Conservation (phyloP, 2,113 vertebrate genomes). For the Tautogolabrus adspersus region DNA sequence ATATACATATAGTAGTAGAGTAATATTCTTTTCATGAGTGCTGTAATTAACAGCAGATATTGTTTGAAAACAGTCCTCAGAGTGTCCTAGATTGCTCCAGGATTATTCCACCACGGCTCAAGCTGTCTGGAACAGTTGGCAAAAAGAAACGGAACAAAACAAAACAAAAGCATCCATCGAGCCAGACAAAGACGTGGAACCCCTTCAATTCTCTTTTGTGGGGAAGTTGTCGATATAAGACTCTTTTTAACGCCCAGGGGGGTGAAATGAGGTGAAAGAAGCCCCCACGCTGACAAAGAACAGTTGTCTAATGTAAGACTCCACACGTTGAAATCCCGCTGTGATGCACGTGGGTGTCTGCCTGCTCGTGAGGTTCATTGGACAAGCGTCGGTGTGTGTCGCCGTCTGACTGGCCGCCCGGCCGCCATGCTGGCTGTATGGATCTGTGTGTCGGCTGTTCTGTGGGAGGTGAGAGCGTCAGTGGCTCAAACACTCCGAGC, state of each 20-base stretch:
- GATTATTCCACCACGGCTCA: background rate
- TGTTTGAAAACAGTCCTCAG: background rate
- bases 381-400: constrained; percentile 10
- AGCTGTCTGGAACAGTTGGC: background rate
- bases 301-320: constrained; percentile 9
- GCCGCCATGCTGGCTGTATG: constrained; percentile 3
- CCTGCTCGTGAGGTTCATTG: constrained; percentile 21
- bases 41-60: background rate
- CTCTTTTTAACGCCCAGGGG: background rate
- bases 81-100: background rate
- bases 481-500: constrained; percentile 55
- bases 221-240: background rate
- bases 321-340: constrained; percentile 10
- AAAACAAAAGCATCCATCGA: background rate
- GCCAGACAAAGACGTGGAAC: background rate
- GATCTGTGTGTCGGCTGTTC: constrained; percentile 58
- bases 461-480: constrained; percentile 69
- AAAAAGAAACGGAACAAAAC: background rate
- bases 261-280: constrained; percentile 16
- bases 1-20: too few species aligned
- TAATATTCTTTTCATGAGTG: background rate
- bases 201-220: too few species aligned
- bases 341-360: constrained; percentile 37
- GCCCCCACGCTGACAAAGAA: background rate
- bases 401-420: constrained; percentile 33